Evolutionary conservation across 1,140 invertebrate genomes (phyloP).

Genomic region (Archegozetes longisetosus): DNA sequence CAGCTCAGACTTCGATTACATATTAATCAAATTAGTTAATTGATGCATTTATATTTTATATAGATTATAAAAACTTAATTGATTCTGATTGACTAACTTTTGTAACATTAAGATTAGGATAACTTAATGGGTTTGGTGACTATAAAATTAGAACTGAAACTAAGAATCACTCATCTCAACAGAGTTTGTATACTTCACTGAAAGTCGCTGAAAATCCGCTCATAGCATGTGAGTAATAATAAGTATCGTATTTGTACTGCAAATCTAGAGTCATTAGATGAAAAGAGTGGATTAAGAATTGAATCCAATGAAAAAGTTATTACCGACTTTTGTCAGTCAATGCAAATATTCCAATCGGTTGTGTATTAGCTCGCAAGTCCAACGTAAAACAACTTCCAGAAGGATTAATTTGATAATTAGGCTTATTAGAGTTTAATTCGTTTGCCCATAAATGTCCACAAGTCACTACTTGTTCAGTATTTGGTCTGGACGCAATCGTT

Average conservation of each 20-base stretch:
- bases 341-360: background rate
- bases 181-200: background rate
- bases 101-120: too few species aligned
- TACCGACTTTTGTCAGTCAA: too few species aligned
- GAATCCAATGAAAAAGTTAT: too few species aligned
- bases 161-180: background rate
- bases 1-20: too few species aligned
- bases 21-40: too few species aligned
- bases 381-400: background rate
- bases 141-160: too few species aligned
- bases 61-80: too few species aligned
- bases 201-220: conserved; percentile 8
- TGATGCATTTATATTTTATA: too few species aligned
- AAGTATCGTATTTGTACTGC: background rate
- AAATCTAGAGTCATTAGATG: background rate
- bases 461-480: background rate
- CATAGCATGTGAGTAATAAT: conserved; percentile 11
- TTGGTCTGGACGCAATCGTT: background rate
- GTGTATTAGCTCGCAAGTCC: background rate
- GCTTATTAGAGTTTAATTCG: background rate
- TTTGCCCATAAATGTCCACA: background rate
- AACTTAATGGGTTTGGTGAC: too few species aligned
- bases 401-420: background rate
- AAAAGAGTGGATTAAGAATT: background rate
- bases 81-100: too few species aligned